phyloP scores from a whole-genome alignment of 2,888 invertebrate genomes.

The Crematogaster levior region DNA sequence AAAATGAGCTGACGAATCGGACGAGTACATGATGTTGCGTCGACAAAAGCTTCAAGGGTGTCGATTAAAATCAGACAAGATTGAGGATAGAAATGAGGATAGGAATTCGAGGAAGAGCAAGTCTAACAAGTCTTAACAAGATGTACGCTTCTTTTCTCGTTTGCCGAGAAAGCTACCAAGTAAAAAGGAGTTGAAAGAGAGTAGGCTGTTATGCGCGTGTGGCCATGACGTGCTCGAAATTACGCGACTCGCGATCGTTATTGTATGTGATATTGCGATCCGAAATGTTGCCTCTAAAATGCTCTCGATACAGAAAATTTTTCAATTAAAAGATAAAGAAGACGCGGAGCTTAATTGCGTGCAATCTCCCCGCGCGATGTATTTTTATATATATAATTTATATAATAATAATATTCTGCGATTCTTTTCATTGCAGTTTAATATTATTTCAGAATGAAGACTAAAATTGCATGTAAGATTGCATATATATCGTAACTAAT shows the following conservation, averaged over 20 bases:
- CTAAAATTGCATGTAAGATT: slow-evolving; percentile 1
- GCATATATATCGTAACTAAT: slow-evolving; percentile 8
- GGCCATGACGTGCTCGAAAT: slow-evolving; percentile 49
- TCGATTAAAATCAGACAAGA: not conserved
- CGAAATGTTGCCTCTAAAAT: slow-evolving; percentile 20
- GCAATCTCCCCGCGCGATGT: not conserved
- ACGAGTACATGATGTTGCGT: not conserved
- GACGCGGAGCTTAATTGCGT: not conserved
- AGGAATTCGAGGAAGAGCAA: not conserved
- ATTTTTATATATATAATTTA: too few relatives aligned
- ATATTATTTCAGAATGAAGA: not conserved
- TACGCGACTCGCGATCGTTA: slow-evolving; percentile 6
- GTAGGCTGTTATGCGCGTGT: slow-evolving; percentile 52
- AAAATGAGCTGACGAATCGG: slow-evolving; percentile 14
- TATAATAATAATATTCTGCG: not conserved
- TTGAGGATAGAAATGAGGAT: not conserved
- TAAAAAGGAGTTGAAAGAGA: slow-evolving; percentile 33
- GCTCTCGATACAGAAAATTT: slow-evolving; percentile 12
- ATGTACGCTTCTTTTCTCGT: not conserved
- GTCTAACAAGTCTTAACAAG: not conserved
- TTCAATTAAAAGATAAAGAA: not conserved
- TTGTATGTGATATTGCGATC: not conserved
- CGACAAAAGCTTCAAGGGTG: slow-evolving; percentile 8
- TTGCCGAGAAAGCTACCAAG: slow-evolving; percentile 21
- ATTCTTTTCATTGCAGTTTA: not conserved